Base-by-base conservation (phyloP, 1,140 invertebrate species). In the Pissodes strobi region DNA sequence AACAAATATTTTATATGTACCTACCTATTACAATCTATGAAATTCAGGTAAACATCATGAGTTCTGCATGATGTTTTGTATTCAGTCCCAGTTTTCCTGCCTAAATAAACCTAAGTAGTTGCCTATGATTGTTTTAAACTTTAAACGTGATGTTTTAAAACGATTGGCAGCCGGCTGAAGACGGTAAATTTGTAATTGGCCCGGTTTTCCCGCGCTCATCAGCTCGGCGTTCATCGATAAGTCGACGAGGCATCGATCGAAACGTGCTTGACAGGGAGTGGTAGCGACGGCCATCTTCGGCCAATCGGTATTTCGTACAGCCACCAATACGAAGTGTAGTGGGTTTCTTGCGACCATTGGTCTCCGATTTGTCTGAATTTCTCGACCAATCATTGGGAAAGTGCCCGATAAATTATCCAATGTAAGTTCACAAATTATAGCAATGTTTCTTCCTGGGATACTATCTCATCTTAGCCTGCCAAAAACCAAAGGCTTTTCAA, bases 361-460 rank as follows among this genome's bases (percentile, higher is more conserved):
- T 84, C 83, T 83, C 83, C 81, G 81, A 82, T 82, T 83, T 82
- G 80, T 80, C 83, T 83, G 84, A 84, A 82, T 82, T 83, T 82
- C 79, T 80, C 83, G 84, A 85, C 84, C 84, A 86, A 86, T 85
- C 84, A 84, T 85, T 85, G 83, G 82, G 82, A 85, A 84, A 86
- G 78, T 83, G 80, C 79, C 76, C 78, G 81, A 80, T 79, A 84
- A 84, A 88, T 86, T 87, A 86, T 87, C 85, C 85, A 86, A 87
- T 87, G 87, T 89, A 88, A 88, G 87, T 89, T 82, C 83, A 84
- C 85, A 87, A 85, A 87, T 87, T n/a, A n/a, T n/a, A n/a, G n/a
- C n/a, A n/a, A n/a, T n/a, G n/a, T n/a, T n/a, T n/a, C n/a, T n/a
- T n/a, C n/a, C n/a, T n/a, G n/a, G n/a, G n/a, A n/a, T n/a, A n/a